Conservation (phyloP, 1,140 invertebrate genomes). For the Anthonomus grandis region DNA sequence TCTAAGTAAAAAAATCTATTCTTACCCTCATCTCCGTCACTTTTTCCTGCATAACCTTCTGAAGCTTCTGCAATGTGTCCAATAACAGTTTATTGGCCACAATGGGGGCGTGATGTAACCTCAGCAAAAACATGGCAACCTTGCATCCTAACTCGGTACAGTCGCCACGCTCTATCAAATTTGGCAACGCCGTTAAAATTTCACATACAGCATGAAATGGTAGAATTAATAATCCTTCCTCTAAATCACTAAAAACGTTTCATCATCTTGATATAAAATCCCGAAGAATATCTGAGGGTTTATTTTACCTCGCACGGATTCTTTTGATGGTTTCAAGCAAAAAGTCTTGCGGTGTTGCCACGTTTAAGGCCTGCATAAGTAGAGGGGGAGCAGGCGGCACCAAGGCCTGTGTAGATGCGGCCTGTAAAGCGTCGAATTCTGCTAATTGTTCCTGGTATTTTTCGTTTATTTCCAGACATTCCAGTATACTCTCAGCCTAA, state of each 20-base stretch:
- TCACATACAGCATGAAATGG: conserved; percentile 80
- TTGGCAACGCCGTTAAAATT: conserved; percentile 69
- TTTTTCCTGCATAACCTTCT: conserved; percentile 56
- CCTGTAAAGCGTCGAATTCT: conserved; percentile 46
- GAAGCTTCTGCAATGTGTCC: conserved; percentile 65
- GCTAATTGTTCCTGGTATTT: conserved; percentile 59
- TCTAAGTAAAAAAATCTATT: conserved; percentile 1
- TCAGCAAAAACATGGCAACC: conserved; percentile 76
- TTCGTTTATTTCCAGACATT: conserved; percentile 79
- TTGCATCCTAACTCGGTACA: conserved; percentile 74
- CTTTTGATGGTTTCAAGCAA: conserved; percentile 74
- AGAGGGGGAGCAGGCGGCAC: conserved; percentile 57
- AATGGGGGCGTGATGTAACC: conserved; percentile 83
- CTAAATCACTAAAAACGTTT: conserved; percentile 71
- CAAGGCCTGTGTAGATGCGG: conserved; percentile 37
- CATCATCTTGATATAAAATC: no score
- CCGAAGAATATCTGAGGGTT: background rate
- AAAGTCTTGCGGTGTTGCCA: conserved; percentile 71
- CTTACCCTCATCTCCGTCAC: conserved; percentile 64
- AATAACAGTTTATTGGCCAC: conserved; percentile 65
- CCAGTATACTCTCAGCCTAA: conserved; percentile 84
- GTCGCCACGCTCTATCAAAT: conserved; percentile 62
- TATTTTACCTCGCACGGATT: conserved; percentile 66
- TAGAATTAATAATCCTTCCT: conserved; percentile 82
- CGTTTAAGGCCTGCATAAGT: conserved; percentile 76